A percentile compares a stretch with the other conserved stretches of the same genome.
These are phyloP conservation scores for Capromys pilorides DNA, from an alignment of 2,797 vertebrate species.

Conservation along the genomic window DNA sequence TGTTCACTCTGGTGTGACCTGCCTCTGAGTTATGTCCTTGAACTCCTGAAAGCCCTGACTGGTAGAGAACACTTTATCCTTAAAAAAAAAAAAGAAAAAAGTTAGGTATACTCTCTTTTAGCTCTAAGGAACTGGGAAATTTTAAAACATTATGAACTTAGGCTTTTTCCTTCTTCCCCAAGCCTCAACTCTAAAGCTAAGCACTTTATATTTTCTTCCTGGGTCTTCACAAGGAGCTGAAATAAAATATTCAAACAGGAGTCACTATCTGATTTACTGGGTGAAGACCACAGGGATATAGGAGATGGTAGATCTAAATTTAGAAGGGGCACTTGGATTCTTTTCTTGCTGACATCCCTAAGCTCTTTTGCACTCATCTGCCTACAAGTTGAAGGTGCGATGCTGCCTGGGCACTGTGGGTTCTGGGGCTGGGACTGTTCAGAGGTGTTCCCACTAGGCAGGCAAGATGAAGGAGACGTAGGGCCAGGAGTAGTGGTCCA, in stretches of 20 bases:
- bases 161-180: background rate
- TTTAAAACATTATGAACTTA: background rate
- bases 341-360: background rate
- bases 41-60: background rate
- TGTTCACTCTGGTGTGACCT: background rate
- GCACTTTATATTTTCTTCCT: slow-evolving; percentile 71
- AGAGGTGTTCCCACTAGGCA: background rate
- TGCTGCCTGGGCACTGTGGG: background rate
- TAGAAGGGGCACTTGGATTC: background rate
- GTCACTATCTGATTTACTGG: slow-evolving; percentile 34
- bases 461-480: background rate
- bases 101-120: background rate
- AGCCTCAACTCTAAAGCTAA: slow-evolving; percentile 25
- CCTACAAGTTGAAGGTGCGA: background rate
- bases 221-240: slow-evolving; percentile 47
- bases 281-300: background rate
- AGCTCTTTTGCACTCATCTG: background rate
- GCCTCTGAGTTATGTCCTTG: background rate
- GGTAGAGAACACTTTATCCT: background rate
- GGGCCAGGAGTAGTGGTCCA: background rate
- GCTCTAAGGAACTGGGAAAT: slow-evolving; percentile 38
- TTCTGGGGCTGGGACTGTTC: background rate
- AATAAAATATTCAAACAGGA: slow-evolving; percentile 74
- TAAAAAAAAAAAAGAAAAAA: too few relatives aligned
- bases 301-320: background rate